Evolutionary conservation across 2,113 vertebrate genomes (phyloP).

Genomic region (Eulemur macaco): DNA sequence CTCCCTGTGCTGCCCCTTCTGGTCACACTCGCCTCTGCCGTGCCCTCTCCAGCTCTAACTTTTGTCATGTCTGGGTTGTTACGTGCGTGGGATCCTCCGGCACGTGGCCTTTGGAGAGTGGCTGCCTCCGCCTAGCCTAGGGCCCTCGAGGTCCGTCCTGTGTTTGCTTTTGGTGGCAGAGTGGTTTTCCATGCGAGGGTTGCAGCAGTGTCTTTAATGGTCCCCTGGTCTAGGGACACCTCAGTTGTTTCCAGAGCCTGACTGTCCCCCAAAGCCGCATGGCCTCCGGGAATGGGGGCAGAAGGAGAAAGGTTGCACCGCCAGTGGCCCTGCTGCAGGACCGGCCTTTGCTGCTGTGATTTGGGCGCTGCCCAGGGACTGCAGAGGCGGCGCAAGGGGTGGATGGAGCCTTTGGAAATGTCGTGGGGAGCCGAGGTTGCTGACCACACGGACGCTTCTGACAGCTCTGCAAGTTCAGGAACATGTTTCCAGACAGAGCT

Average conservation of each 20-base stretch:
- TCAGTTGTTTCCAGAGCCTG: not conserved
- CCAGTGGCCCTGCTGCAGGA: not conserved
- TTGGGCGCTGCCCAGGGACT: not conserved
- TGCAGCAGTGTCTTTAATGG: not conserved
- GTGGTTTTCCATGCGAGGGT: rapidly evolving
- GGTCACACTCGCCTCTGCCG: rapidly evolving
- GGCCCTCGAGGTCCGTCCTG: not conserved
- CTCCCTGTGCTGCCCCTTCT: not conserved
- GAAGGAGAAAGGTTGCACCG: not conserved
- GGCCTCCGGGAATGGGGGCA: rapidly evolving
- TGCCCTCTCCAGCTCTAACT: rapidly evolving
- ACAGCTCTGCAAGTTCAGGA: not conserved
- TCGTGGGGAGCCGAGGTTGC: not conserved
- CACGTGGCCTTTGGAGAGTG: rapidly evolving
- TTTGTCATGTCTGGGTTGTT: rapidly evolving
- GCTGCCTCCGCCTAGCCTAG: rapidly evolving
- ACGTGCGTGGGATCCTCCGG: rapidly evolving
- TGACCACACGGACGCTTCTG: not conserved
- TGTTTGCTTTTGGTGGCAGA: not conserved
- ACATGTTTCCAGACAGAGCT: not conserved
- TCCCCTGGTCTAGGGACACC: not conserved
- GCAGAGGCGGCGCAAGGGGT: rapidly evolving
- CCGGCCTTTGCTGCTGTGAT: rapidly evolving
- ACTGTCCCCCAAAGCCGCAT: rapidly evolving
- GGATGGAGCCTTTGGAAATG: not conserved